These are phyloP conservation scores for Theristicus caerulescens DNA, from an alignment of 2,113 vertebrate genomes.

Conservation along the genomic window DNA sequence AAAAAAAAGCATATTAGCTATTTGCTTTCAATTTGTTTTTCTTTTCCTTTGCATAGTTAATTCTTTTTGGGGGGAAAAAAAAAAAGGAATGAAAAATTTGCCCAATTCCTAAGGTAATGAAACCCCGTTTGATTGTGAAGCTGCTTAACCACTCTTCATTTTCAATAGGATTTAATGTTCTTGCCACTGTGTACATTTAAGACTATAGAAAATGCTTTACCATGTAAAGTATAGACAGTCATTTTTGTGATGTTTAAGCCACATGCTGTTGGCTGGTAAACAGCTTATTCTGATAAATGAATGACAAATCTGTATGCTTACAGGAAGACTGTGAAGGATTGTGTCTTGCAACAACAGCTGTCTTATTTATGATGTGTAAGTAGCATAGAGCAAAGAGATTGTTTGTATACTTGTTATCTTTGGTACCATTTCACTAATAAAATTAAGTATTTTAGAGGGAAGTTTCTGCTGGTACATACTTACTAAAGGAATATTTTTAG, in stretches of 20 bases:
- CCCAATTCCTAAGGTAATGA: constrained; percentile 41
- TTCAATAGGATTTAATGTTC: constrained; percentile 57
- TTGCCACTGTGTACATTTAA: constrained; percentile 73
- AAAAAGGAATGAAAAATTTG: background rate
- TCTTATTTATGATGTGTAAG: constrained; percentile 80
- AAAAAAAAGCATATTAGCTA: constrained; percentile 8
- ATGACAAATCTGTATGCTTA: constrained; percentile 58
- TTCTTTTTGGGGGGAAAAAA: background rate
- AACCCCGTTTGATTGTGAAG: constrained; percentile 67
- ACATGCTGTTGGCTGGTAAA: constrained; percentile 69
- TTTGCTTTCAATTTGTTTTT: constrained; percentile 58
- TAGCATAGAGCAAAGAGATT: constrained; percentile 75
- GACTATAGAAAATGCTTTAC: constrained; percentile 78
- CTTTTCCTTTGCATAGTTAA: constrained; percentile 34
- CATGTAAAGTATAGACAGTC: constrained; percentile 79
- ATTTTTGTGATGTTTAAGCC: constrained; percentile 74
- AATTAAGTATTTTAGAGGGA: constrained; percentile 79
- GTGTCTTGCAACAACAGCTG: constrained; percentile 70
- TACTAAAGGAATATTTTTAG: constrained; percentile 57
- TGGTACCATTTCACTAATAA: constrained; percentile 81
- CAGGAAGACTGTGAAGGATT: constrained; percentile 68
- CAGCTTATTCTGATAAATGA: constrained; percentile 70
- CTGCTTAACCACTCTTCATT: constrained; percentile 68
- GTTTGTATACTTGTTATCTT: constrained; percentile 78
- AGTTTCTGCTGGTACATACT: constrained; percentile 59